Evolutionary conservation across 2,113 vertebrate genomes (phyloP), one percentile per base, ranked within the genome.

Genomic region (Zosterops pallidus): DNA sequence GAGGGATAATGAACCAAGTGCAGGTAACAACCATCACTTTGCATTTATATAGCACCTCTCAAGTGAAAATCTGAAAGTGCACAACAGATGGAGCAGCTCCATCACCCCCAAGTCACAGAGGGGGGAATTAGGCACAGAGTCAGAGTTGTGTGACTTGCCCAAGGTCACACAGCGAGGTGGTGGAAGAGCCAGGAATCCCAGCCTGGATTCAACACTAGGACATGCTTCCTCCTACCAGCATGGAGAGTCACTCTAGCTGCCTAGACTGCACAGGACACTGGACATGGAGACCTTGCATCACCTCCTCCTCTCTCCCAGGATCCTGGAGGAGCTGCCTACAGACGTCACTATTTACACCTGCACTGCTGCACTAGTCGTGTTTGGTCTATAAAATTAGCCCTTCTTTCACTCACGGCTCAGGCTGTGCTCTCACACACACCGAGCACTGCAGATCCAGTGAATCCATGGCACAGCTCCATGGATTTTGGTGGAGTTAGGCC

Each of bases 41-140:
- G 52, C 62, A 71, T 41, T 70, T 29, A 20, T 5, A 16, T 90
- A 96, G 94, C 92, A 96, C 95, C 95, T 93, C 93, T 96, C 69
- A 26, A 86, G 79, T 16, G 4, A 93, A 94, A 76, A 81, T 75
- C 80, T 71, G 35, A 97, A 97, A 97, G 94, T 96, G 95, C 93
- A 10, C 60, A 44, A 83, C 26, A 68, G 93, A 94, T 94, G 90
- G 95, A 86, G 69, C 60, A 64, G 90, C 76, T 95, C 95, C 93
- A 94, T 82, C 88, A 9, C 37, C 93, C 94, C 94, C 92, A 74
- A 24, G 60, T 64, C 85, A 84, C 76, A 33, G 39, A 44, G 53
- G 88, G 88, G 94, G 94, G 95, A 68, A 68, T 35, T 39, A 95
- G 96, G 96, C 93, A 97, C 85, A 41, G 76, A 93, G 52, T 80